phyloP scores from a whole-genome alignment of 2,113 vertebrate genomes.

The Tychaedon coryphoeus region DNA sequence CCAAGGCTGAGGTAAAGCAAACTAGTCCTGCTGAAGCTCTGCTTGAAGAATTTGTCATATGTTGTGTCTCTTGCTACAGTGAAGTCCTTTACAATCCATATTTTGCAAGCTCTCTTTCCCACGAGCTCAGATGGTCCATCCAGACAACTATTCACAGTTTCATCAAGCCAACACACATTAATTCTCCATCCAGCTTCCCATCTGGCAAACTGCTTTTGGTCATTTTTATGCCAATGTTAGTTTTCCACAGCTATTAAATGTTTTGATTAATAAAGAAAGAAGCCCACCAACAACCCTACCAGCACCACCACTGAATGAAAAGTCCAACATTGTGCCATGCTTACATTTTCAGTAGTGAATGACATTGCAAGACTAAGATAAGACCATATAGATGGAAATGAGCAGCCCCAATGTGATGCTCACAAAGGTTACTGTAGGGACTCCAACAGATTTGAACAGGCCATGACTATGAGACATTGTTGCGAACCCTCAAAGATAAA shows the following conservation, averaged over 20 bases:
- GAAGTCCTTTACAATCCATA: neutral
- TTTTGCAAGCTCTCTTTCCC: neutral
- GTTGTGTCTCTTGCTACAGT: rapidly evolving
- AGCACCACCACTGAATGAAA: neutral
- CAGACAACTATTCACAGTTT: neutral
- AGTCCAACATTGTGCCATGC: neutral
- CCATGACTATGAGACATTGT: rapidly evolving
- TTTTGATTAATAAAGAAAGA: neutral
- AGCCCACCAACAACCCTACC: neutral
- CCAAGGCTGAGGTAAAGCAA: neutral
- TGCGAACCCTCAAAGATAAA: neutral
- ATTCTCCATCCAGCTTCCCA: neutral
- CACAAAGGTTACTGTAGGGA: neutral
- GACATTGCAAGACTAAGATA: neutral
- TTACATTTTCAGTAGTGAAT: neutral
- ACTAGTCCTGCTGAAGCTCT: neutral
- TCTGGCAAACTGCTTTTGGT: neutral
- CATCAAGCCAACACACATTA: neutral
- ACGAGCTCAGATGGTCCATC: neutral
- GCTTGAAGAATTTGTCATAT: neutral
- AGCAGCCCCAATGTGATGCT: neutral
- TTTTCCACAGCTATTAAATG: neutral
- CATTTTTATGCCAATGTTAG: neutral
- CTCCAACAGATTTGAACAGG: rapidly evolving
- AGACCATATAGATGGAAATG: neutral